These are phyloP conservation scores for Athalia cordata DNA, from an alignment of 2,888 invertebrate species.

Conservation along the genomic window DNA sequence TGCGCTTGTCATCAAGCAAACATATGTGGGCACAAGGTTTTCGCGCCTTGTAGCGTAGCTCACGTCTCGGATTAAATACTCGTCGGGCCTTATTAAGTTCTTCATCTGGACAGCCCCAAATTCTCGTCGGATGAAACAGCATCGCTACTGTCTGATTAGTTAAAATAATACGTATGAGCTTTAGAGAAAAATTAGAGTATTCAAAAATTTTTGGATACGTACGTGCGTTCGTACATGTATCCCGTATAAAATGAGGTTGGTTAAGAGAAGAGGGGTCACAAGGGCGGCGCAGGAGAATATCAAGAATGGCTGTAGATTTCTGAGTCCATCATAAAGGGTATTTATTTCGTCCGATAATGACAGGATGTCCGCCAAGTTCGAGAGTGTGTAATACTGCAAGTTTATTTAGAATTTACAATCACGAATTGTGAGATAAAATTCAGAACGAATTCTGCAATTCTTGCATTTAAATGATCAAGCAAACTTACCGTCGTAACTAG, in stretches of 20 bases:
- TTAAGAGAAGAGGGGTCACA: constrained; percentile 14
- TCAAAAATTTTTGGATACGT: neutral
- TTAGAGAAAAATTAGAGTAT: neutral
- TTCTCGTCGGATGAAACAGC: constrained; percentile 1
- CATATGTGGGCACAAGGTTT: constrained; percentile 29
- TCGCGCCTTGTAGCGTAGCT: constrained; percentile 20
- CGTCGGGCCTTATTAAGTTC: constrained; percentile 15
- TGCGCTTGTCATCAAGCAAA: constrained; percentile 12
- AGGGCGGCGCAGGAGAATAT: constrained; percentile 1
- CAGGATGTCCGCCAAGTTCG: neutral
- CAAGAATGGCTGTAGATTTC: constrained; percentile 12
- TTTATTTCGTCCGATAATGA: constrained; percentile 10
- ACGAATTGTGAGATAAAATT: neutral
- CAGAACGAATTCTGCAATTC: neutral
- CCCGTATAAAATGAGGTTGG: constrained; percentile 18
- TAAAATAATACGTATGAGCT: neutral
- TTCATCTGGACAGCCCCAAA: constrained; percentile 29
- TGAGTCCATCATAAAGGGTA: neutral
- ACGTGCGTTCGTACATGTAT: constrained; percentile 34
- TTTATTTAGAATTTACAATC: neutral
- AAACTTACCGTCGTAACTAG: constrained; percentile 5
- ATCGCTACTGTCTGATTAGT: constrained; percentile 19
- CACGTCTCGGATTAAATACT: constrained; percentile 7
- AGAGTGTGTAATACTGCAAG: constrained; percentile 31
- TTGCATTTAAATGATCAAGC: neutral